Evolutionary conservation across 2,797 vertebrate species (phyloP).

Genomic region (Sebastes elongatus): DNA sequence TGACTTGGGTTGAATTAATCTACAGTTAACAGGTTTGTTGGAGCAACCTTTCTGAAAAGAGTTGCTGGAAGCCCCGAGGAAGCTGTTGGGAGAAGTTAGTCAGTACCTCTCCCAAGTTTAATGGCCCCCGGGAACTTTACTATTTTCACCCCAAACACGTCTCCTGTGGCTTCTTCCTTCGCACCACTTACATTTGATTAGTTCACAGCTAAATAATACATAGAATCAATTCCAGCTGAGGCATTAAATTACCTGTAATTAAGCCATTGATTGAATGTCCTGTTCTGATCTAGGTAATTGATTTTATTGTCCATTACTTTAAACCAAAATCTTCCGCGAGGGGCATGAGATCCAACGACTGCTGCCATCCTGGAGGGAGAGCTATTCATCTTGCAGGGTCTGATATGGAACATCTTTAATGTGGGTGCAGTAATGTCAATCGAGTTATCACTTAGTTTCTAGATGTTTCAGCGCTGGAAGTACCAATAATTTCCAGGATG

Average conservation of each 20-base stretch:
- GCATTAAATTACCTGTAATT: constrained; percentile 79
- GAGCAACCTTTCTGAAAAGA: neutral
- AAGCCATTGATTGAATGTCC: constrained; percentile 75
- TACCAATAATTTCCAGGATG: constrained; percentile 4
- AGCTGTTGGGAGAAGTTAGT: neutral
- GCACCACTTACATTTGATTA: constrained; percentile 68
- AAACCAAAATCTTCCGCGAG: constrained; percentile 52
- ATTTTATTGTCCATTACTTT: constrained; percentile 81
- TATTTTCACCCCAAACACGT: constrained; percentile 53
- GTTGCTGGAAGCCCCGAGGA: neutral
- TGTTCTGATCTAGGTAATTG: constrained; percentile 77
- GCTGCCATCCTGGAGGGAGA: constrained; percentile 31
- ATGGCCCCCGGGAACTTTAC: constrained; percentile 7
- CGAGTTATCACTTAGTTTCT: constrained; percentile 21
- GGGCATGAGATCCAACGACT: constrained; percentile 3
- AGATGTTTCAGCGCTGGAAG: constrained; percentile 14
- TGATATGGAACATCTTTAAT: constrained; percentile 45
- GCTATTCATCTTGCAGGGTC: constrained; percentile 39
- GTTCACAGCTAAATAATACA: constrained; percentile 76
- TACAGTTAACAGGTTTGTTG: neutral
- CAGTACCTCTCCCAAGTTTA: neutral
- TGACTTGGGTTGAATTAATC: neutral
- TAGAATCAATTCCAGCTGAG: constrained; percentile 75
- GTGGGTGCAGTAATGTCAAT: constrained; percentile 30
- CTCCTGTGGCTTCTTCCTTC: constrained; percentile 41